Base-by-base conservation (phyloP, 1,140 invertebrate genomes). In the Drosophila dunni region DNA sequence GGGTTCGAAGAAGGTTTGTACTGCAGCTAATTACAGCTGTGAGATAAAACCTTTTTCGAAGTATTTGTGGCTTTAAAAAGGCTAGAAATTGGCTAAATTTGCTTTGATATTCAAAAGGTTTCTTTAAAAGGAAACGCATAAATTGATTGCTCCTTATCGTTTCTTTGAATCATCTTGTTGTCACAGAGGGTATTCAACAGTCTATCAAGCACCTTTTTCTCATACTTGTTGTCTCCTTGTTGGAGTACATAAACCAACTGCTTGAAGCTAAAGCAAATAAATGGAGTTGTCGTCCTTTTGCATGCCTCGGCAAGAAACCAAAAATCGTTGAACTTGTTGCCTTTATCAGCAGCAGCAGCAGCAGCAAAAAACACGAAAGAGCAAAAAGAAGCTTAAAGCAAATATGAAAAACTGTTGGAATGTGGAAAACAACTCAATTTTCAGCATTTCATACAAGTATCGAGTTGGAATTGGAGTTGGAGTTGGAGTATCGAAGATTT, bases 211-310 rank as follows among this genome's bases (percentile, higher is more conserved):
- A 9, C 17, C 9, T 3, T 1, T 3, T 7, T 24, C n/a, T 24
- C n/a, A 11, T 6, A 62, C 48, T 57, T 44, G 58, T 45, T 46
- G 60, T 40, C 50, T 57, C 38, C 34, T 48, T 42, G 51, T 72
- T 42, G 13, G 13, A 58, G 80, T 83, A 72, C 76, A 76, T 79
- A 83, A 83, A 83, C 17, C 80, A 72, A 53, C 34, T 62, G 68
- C 53, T 75, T 44, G 65, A 50, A 76, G 66, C 45, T 34, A 75
- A 62, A 73, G 79, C 69, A 73, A 73, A 63, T 66, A 77, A 84
- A 84, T 84, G 68, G 68, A 84, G 81, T 84, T 84, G 81, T 84
- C 70, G 75, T 53, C 67, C 34, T 36, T 76, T 83, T 85, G 81
- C 73, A 80, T 85, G 79, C 69, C 51, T 85, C 68, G 53, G 40